These are phyloP conservation scores for Siniperca chuatsi DNA, from an alignment of 2,113 vertebrate genomes.

Conservation along the genomic window DNA sequence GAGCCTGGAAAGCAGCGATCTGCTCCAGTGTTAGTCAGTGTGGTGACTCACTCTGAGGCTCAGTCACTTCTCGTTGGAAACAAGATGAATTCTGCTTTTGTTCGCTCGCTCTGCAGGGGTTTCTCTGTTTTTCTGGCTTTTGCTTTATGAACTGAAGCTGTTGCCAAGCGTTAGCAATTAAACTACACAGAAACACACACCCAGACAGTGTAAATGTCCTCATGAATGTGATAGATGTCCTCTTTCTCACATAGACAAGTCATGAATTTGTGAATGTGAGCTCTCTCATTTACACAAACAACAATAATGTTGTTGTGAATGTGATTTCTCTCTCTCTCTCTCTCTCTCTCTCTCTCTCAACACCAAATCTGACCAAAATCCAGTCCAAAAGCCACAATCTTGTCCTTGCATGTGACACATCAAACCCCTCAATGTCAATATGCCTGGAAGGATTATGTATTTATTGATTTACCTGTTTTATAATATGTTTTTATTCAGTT, in stretches of 20 bases:
- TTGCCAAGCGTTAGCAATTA: slow-evolving; percentile 43
- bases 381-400: background rate
- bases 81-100: slow-evolving; percentile 46
- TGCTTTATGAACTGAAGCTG: slow-evolving; percentile 49
- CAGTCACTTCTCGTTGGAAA: slow-evolving; percentile 27
- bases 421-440: background rate
- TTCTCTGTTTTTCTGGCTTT: slow-evolving; percentile 55
- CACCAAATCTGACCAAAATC: background rate
- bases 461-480: background rate
- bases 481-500: background rate
- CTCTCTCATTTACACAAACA: slow-evolving; percentile 28
- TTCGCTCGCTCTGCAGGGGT: slow-evolving; percentile 52
- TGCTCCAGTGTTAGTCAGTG: slow-evolving; percentile 27
- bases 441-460: background rate
- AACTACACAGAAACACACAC: background rate
- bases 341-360: background rate
- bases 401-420: background rate
- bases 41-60: slow-evolving; percentile 43
- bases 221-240: slow-evolving; percentile 57
- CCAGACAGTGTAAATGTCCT: slow-evolving; percentile 38
- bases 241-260: slow-evolving; percentile 30
- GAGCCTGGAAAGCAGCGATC: slow-evolving; percentile 11
- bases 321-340: background rate
- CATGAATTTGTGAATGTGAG: slow-evolving; percentile 35
- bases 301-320: slow-evolving; percentile 2